Base-by-base conservation (phyloP, 2,797 vertebrate genomes). In the Sphenodon punctatus region DNA sequence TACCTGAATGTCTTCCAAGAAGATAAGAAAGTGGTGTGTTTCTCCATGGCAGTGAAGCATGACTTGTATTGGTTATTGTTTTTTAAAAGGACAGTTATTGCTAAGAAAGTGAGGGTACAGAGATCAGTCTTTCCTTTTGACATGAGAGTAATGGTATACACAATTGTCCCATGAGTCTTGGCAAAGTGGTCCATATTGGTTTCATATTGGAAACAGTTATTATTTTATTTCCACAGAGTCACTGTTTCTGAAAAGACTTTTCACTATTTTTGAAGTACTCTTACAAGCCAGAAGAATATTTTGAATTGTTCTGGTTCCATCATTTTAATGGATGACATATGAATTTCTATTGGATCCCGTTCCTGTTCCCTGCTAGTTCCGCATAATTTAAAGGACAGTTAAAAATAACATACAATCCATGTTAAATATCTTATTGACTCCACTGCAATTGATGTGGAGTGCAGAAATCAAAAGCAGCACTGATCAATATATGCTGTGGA, bases 211-310 rank as follows among this genome's bases (percentile, higher is more conserved):
- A 87, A 66, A 65, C 69, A 80, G 23, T 15, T n/a, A 39, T 27
- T 15, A 8, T 78, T 82, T 42, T 58, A 45, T 87, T 78, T 86
- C 53, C 81, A 41, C 83, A 95, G 93, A 59, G 64, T 42, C 67
- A 25, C 69, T 34, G 38, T 39, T 73, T 17, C 79, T 30, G 78
- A 41, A 27, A 38, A 61, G 42, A 63, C 16, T 3, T 78, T 65
- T 61, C 6, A 22, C 39, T 63, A 65, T 30, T 30, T 58, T 42
- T 38, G 5, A 55, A 67, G 48, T 5, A 2, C 63, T 75, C 12
- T 59, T 53, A 25, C 53, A 20, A 72, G 43, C 79, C 88, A 85
- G 87, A 83, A 78, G 92, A 90, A 17, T 6, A 25, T 20, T 39
- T 48, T 32, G 34, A 87, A 84, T 81, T 66, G 51, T 2, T 76